Evolutionary conservation across 2,888 invertebrate species (phyloP).

Genomic region (Philhelius pedissequus): DNA sequence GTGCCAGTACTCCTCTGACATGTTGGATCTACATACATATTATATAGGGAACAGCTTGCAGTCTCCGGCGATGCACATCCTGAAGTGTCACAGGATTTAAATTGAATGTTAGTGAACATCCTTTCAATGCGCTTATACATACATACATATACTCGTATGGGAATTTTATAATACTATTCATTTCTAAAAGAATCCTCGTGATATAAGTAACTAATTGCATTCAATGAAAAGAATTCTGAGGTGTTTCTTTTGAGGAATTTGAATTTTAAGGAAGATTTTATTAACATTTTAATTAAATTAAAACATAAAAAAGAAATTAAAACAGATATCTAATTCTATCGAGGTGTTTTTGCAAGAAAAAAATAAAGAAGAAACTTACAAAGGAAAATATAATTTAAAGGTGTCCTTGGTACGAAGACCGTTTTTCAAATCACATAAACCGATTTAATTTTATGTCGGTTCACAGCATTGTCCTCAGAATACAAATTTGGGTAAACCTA

Average conservation of each 20-base stretch:
- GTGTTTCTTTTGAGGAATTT: neutral
- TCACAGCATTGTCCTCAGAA: too few relatives aligned
- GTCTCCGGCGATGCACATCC: neutral
- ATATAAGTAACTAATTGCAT: neutral
- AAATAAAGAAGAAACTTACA: too few relatives aligned
- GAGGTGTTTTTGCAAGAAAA: too few relatives aligned
- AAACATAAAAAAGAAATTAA: neutral
- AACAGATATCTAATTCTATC: neutral
- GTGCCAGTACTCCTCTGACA: neutral
- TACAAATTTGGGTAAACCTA: too few relatives aligned
- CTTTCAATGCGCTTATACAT: neutral
- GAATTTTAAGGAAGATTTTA: neutral
- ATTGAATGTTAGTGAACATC: conserved; percentile 37
- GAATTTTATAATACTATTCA: neutral
- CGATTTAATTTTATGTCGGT: too few relatives aligned
- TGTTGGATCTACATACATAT: neutral
- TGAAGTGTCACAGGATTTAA: conserved; percentile 41
- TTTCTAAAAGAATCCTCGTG: neutral
- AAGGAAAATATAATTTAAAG: too few relatives aligned
- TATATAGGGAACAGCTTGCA: neutral
- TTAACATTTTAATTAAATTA: neutral
- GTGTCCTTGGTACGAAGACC: too few relatives aligned
- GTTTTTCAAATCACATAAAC: too few relatives aligned
- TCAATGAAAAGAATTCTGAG: neutral
- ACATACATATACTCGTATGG: neutral